Conservation (phyloP, 2,113 vertebrate genomes). For the Willisornis vidua region DNA sequence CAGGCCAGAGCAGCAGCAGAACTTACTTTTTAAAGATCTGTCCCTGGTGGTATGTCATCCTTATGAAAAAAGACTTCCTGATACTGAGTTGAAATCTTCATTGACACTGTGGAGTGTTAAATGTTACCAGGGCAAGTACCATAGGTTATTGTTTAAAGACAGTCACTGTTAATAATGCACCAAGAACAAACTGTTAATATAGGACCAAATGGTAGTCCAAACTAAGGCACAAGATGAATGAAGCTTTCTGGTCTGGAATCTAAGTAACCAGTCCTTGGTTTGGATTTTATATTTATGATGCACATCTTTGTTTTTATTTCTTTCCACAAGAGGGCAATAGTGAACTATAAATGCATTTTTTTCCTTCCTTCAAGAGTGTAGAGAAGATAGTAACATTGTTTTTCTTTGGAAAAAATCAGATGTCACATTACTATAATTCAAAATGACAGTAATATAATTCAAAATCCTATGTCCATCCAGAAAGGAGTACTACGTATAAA, state of each 20-base stretch:
- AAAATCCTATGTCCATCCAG: neutral
- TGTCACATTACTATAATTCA: neutral
- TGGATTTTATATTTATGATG: neutral
- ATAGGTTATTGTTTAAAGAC: neutral
- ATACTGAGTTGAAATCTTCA: neutral
- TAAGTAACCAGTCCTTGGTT: neutral
- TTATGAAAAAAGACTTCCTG: neutral
- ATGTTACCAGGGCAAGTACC: accelerated
- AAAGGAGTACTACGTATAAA: neutral
- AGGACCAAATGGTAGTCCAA: neutral
- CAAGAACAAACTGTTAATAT: neutral
- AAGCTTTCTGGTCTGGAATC: neutral
- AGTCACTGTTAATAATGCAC: neutral
- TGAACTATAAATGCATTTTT: neutral
- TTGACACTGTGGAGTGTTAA: neutral
- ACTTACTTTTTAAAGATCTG: neutral
- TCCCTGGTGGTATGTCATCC: neutral
- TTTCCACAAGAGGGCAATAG: constrained; percentile 60
- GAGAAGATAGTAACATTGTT: neutral
- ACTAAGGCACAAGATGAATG: neutral
- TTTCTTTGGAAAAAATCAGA: neutral
- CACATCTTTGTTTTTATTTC: neutral
- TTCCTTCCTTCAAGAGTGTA: accelerated
- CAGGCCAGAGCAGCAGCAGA: neutral
- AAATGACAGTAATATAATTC: neutral